A percentile compares a stretch with the other conserved stretches of the same genome.
These are phyloP conservation scores for Drosophila phalerata DNA, from an alignment of 2,888 invertebrate species.

Conservation along the genomic window DNA sequence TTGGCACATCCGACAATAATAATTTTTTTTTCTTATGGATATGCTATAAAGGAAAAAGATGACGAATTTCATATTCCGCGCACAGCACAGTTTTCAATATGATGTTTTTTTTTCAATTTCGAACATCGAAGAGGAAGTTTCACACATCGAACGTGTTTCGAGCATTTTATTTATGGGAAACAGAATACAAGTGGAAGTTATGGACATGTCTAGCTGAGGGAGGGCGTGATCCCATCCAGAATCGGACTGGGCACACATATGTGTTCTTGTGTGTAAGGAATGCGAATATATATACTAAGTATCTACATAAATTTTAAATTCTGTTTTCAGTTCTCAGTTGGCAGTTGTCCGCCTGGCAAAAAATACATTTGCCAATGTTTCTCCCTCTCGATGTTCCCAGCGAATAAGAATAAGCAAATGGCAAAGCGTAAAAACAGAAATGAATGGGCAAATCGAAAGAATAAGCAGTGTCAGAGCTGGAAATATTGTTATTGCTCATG, in stretches of 20 bases:
- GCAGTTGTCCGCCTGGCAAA: constrained; percentile 21
- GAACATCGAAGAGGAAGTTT: constrained; percentile 41
- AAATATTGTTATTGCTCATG: constrained; percentile 76
- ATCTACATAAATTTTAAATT: constrained; percentile 67
- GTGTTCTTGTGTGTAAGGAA: constrained; percentile 30
- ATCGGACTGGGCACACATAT: constrained; percentile 37
- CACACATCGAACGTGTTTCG: constrained; percentile 51
- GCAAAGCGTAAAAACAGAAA: constrained; percentile 55
- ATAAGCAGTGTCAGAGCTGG: constrained; percentile 45
- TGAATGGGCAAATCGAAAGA: constrained; percentile 64
- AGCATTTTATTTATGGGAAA: constrained; percentile 70
- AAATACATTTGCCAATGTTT: constrained; percentile 40
- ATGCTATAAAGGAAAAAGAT: constrained; percentile 9
- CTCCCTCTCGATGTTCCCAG: constrained; percentile 31
- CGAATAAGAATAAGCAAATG: constrained; percentile 24
- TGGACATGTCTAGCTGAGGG: constrained; percentile 33
- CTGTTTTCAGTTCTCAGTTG: constrained; percentile 24
- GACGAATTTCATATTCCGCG: constrained; percentile 66
- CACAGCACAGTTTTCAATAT: constrained; percentile 72
- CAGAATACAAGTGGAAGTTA: constrained; percentile 63
- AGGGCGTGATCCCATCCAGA: constrained; percentile 16
- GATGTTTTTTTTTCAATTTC: constrained; percentile 67
- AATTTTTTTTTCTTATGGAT: constrained; percentile 33
- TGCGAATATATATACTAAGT: constrained; percentile 37
- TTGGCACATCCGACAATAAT: constrained; percentile 48